Base-by-base conservation (phyloP, 2,797 vertebrate species). In the Anguilla obscura region DNA sequence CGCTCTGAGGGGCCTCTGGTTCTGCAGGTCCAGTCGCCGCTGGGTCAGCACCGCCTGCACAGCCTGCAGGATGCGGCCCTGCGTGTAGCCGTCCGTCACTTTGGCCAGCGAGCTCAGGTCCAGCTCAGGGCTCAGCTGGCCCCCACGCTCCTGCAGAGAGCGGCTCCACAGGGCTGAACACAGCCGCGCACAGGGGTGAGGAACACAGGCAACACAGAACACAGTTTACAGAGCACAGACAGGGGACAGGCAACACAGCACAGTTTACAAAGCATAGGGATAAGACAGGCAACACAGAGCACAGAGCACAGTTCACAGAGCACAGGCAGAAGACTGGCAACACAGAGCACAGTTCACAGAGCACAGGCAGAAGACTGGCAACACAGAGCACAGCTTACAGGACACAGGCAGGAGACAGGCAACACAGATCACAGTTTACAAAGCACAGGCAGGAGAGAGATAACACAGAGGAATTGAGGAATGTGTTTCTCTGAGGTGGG, bases 31-130 rank as follows among this genome's bases (percentile, higher is more conserved):
- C 74, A 96, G 54, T 9, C 97, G 93, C 0, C 93, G 93, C 24
- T 96, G 92, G 0, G 89, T 96, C 58, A 98, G 93, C 88, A 97
- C 95, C 0, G 48, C 24, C 10, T 91, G 92, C 0, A 95, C 92
- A 0, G 92, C 94, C 3, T 90, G 88, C 56, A 96, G 80, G 0
- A 97, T 92, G 56, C 95, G 93, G 0, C 95, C 95, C 50, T 95
- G 97, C 0, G 97, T 97, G 92, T 96, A 98, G 87, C 97, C 97
- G 0, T 97, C 96, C 0, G 96, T 97, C 63, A 97, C 86, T n/a
- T 95, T 96, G 0, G 97, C 96, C 40, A 98, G 93, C 88, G 95
- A 96, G 84, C 96, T 96, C 0, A 97, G 33, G 86, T 95, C 96
- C 92, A 97, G 5, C 0, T 86, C 40, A 0, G 83, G 89, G 0